These are phyloP conservation scores for Junco hyemalis DNA, from an alignment of 2,113 vertebrate species.

Conservation along the genomic window DNA sequence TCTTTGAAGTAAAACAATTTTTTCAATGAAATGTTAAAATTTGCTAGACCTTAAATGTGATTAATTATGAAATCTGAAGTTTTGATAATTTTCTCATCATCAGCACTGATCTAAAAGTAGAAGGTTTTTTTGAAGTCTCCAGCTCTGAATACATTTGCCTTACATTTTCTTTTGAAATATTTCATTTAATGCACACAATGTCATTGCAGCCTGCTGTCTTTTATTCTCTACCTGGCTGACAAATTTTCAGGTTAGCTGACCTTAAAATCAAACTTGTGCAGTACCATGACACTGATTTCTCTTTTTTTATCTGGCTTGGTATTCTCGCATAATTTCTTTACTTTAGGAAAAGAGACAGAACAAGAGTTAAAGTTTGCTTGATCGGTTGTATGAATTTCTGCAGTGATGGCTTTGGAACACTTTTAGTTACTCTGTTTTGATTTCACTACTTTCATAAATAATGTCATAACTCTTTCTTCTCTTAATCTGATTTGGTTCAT, in stretches of 20 bases:
- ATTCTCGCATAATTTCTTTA: background rate
- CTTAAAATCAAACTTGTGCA: background rate
- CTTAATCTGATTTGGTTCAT: background rate
- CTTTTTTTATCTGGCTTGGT: background rate
- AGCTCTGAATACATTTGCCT: background rate
- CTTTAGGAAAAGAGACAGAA: background rate
- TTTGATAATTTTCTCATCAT: background rate
- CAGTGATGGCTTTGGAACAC: background rate
- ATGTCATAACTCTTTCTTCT: background rate
- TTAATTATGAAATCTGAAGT: background rate
- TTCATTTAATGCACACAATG: background rate
- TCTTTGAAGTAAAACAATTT: background rate
- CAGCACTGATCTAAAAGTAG: background rate
- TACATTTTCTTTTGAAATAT: background rate
- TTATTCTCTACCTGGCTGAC: background rate
- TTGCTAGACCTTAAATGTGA: background rate
- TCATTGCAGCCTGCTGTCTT: background rate
- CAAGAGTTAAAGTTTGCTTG: background rate
- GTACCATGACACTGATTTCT: background rate
- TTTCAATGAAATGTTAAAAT: background rate
- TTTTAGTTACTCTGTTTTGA: background rate
- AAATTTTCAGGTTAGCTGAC: background rate
- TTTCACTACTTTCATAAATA: background rate
- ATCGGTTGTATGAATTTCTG: background rate
- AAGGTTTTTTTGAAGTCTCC: background rate